Evolutionary conservation across 2,888 invertebrate species (phyloP).

Genomic region (Epinotia demarniana): DNA sequence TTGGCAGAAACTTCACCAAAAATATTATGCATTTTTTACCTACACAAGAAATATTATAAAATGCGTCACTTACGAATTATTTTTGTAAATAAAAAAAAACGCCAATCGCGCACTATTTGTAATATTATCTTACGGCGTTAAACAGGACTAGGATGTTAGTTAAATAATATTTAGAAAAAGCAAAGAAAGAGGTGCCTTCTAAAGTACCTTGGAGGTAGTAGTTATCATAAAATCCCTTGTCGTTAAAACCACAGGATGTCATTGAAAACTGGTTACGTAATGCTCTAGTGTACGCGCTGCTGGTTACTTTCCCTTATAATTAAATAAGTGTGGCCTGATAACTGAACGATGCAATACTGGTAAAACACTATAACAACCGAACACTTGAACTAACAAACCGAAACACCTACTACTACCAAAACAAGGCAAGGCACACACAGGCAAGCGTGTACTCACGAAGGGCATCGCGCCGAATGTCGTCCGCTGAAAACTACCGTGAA

Average conservation of each 20-base stretch:
- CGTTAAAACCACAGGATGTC: conserved; percentile 25
- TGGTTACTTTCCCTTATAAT: conserved; percentile 35
- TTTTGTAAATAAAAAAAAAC: neutral
- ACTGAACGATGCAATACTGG: conserved; percentile 23
- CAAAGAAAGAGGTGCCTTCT: neutral
- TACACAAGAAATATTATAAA: neutral
- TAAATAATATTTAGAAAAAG: neutral
- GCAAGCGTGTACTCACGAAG: conserved; percentile 78
- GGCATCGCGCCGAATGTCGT: conserved; percentile 71
- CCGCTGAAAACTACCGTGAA: conserved; percentile 79
- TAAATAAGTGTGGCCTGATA: conserved; percentile 40
- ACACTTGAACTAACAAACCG: conserved; percentile 63
- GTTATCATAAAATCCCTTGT: conserved; percentile 15
- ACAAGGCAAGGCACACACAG: conserved; percentile 58
- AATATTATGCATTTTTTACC: too few relatives aligned
- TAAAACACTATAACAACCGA: conserved; percentile 45
- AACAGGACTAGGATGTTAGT: neutral
- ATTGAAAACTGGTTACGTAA: conserved; percentile 32
- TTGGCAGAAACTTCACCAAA: too few relatives aligned
- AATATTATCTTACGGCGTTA: neutral
- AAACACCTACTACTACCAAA: conserved; percentile 46
- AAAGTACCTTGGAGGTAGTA: neutral
- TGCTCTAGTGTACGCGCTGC: conserved; percentile 36
- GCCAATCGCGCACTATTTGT: neutral
- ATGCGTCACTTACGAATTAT: neutral